Percentiles rank a stretch among this genome's conserved stretches.
Conservation (phyloP, 2,113 vertebrate genomes). For the Panurus biarmicus region DNA sequence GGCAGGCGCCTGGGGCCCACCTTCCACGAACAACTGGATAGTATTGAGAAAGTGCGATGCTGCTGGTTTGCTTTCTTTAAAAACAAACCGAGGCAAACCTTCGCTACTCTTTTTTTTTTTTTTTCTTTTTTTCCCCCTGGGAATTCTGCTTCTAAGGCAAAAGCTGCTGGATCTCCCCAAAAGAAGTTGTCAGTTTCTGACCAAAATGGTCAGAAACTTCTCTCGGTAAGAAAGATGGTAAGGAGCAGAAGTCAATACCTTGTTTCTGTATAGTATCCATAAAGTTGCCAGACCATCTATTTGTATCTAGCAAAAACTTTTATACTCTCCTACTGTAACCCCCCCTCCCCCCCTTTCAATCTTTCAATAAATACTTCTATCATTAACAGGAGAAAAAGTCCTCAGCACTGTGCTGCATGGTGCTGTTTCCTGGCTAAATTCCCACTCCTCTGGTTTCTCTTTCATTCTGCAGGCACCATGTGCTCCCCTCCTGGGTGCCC, state of each 20-base stretch:
- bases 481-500: background rate
- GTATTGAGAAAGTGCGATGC: background rate
- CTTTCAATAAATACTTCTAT: background rate
- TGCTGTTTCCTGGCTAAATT: background rate
- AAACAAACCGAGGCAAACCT: background rate
- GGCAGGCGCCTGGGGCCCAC: background rate
- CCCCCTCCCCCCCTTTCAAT: rapidly evolving
- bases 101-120: rapidly evolving
- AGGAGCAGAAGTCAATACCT: background rate
- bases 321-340: background rate
- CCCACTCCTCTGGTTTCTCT: background rate
- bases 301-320: background rate
- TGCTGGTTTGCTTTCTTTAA: background rate
- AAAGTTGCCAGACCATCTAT: background rate
- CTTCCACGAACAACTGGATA: background rate
- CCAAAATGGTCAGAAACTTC: no score
- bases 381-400: background rate
- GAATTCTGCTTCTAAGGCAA: background rate
- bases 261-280: background rate
- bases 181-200: background rate
- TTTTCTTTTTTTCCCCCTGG: background rate
- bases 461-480: background rate
- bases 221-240: background rate
- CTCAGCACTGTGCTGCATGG: background rate
- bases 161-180: background rate